A percentile compares a stretch with the other conserved stretches of the same genome.
phyloP scores from a whole-genome alignment of 2,113 vertebrate species.

The Seriola dumerili region DNA sequence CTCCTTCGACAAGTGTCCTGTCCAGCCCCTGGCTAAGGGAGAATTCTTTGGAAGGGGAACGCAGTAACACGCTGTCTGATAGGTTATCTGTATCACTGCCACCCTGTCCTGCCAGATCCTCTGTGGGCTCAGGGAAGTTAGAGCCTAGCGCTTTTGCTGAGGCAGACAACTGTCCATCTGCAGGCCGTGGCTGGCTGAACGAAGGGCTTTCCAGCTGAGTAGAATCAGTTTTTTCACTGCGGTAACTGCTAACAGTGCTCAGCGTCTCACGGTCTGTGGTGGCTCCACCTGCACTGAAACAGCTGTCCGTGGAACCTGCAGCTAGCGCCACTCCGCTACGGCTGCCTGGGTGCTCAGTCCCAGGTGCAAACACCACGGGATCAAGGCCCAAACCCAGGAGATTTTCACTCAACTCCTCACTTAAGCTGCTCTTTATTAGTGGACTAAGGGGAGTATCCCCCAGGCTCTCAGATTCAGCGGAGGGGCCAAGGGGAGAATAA shows the following conservation, averaged over 20 bases:
- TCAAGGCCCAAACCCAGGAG: constrained; percentile 87
- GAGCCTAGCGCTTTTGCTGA: constrained; percentile 54
- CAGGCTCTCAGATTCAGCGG: constrained; percentile 85
- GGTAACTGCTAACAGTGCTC: constrained; percentile 91
- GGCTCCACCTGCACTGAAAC: constrained; percentile 87
- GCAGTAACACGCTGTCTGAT: constrained; percentile 87
- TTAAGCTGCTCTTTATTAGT: constrained; percentile 90
- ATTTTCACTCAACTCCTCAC: constrained; percentile 91
- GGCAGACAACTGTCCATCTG: constrained; percentile 53
- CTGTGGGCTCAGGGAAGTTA: constrained; percentile 37
- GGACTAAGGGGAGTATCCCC: constrained; percentile 91
- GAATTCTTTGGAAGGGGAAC: constrained; percentile 85
- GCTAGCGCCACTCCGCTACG: constrained; percentile 84
- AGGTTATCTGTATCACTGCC: constrained; percentile 89
- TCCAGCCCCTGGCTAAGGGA: constrained; percentile 85
- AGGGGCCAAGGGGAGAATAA: constrained; percentile 82
- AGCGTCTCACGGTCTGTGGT: constrained; percentile 89
- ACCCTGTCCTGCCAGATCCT: constrained; percentile 73
- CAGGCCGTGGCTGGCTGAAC: constrained; percentile 73
- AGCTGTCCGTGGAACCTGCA: constrained; percentile 92
- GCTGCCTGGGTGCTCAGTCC: constrained; percentile 78
- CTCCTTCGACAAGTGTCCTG: constrained; percentile 86
- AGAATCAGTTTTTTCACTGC: constrained; percentile 92
- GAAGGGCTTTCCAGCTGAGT: constrained; percentile 93
- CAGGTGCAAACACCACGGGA: constrained; percentile 81